Evolutionary conservation across 1,140 invertebrate genomes (phyloP).

Genomic region (Neodiprion pinetum): DNA sequence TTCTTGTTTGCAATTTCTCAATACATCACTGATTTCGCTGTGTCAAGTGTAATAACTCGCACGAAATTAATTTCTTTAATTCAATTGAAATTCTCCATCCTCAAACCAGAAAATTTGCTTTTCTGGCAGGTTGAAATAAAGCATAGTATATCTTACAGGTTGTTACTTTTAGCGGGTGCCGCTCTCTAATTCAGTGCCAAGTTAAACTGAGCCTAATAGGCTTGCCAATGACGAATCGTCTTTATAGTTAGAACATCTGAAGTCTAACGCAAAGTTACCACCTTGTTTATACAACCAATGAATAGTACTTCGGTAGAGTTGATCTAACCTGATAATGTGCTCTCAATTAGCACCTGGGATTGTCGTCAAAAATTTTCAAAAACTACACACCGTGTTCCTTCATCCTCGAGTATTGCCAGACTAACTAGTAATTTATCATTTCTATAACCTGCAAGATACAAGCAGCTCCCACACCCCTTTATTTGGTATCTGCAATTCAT

Average conservation of each 20-base stretch:
- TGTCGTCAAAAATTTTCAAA: too few species aligned
- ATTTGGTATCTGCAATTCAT: neutral
- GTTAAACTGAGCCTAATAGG: constrained; percentile 4
- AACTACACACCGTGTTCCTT: too few species aligned
- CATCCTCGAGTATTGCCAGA: too few species aligned
- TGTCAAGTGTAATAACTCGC: too few species aligned
- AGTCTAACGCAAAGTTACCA: constrained; percentile 2
- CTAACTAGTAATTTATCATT: too few species aligned
- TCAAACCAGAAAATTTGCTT: neutral
- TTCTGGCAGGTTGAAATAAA: constrained; percentile 1
- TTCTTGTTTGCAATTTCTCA: too few species aligned
- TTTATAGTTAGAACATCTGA: neutral
- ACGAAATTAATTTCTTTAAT: too few species aligned
- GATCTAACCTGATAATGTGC: neutral
- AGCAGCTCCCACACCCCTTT: neutral
- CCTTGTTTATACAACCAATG: constrained; percentile 1
- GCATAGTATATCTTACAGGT: neutral
- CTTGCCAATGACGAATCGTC: constrained; percentile 4
- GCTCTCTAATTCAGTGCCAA: neutral
- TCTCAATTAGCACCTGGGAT: neutral
- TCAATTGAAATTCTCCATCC: too few species aligned
- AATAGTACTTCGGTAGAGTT: neutral
- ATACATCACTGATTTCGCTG: too few species aligned
- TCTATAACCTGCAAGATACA: neutral
- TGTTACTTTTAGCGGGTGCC: constrained; percentile 3